Percentiles rank a stretch among this genome's conserved stretches.
These are phyloP conservation scores for Thalassarche chlororhynchos DNA, from an alignment of 2,113 vertebrate species.

Conservation along the genomic window DNA sequence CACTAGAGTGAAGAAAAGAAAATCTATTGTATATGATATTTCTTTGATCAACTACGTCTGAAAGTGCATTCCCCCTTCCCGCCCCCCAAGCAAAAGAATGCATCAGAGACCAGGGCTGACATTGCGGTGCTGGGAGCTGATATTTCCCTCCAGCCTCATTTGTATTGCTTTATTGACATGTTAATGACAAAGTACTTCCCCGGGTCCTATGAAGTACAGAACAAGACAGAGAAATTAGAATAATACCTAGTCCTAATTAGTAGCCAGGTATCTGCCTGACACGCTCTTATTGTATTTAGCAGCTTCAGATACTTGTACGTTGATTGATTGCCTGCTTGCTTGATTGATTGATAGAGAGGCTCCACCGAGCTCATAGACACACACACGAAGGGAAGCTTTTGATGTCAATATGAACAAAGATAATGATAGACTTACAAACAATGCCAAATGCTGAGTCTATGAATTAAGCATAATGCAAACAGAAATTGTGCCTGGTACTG, in stretches of 20 bases:
- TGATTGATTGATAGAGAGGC: constrained; percentile 64
- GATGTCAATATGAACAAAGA: constrained; percentile 60
- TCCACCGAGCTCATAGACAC: not conserved
- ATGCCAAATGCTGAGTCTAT: constrained; percentile 47
- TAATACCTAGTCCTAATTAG: constrained; percentile 63
- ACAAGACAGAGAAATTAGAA: constrained; percentile 58
- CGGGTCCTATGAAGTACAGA: constrained; percentile 28
- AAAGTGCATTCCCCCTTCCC: not conserved
- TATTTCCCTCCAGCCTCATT: constrained; percentile 62
- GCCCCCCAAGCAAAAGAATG: not conserved
- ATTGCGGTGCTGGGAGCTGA: constrained; percentile 3
- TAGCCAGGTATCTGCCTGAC: constrained; percentile 55
- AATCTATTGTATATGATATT: constrained; percentile 62
- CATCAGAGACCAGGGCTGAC: constrained; percentile 18
- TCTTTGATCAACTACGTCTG: constrained; percentile 22
- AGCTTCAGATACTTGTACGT: not conserved
- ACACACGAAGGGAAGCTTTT: constrained; percentile 34
- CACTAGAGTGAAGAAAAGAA: constrained; percentile 22
- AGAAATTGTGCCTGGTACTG: not conserved
- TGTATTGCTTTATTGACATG: constrained; percentile 65
- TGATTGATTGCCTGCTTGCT: constrained; percentile 57
- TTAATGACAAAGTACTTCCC: constrained; percentile 64
- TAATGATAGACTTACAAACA: constrained; percentile 64
- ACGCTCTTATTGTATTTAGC: constrained; percentile 22
- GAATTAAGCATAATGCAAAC: constrained; percentile 27